These are phyloP conservation scores for Meloidogyne chitwoodi DNA, from an alignment of 1,140 invertebrate species.

Conservation along the genomic window DNA sequence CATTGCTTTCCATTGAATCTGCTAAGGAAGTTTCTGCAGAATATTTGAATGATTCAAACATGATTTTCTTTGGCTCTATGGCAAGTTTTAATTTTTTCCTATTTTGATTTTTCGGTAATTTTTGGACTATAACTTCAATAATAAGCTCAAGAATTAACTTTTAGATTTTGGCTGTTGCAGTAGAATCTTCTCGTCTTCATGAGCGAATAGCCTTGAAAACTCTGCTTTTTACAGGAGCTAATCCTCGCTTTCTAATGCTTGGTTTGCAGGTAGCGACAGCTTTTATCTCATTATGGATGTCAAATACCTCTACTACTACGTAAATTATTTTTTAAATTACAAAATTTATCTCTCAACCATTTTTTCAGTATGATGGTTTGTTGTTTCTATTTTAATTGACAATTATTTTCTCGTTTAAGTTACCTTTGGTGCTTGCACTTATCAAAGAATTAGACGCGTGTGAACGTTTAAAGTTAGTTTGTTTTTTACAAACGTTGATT, in stretches of 20 bases:
- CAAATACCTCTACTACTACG: constrained; percentile 60
- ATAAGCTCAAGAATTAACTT: too few relatives aligned
- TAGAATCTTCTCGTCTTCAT: constrained; percentile 79
- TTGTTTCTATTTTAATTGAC: constrained; percentile 51
- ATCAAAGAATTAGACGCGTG: constrained; percentile 46
- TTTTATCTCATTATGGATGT: constrained; percentile 62
- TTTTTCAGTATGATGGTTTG: constrained; percentile 63
- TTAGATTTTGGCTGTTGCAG: constrained; percentile 64
- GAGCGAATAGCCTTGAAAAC: constrained; percentile 76
- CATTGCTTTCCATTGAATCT: constrained; percentile 56
- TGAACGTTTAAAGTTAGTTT: constrained; percentile 36
- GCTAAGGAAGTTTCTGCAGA: constrained; percentile 54
- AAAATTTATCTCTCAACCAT: background rate
- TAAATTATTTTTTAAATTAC: constrained; percentile 63
- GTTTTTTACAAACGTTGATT: too few relatives aligned
- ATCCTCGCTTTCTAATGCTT: constrained; percentile 42
- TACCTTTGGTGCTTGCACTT: constrained; percentile 47
- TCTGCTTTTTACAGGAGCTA: constrained; percentile 38
- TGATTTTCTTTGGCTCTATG: constrained; percentile 69
- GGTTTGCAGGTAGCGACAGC: constrained; percentile 38
- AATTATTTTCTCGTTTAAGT: constrained; percentile 34
- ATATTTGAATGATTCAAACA: constrained; percentile 61
- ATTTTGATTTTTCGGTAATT: background rate
- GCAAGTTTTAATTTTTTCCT: constrained; percentile 70
- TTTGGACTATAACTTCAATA: too few relatives aligned